Base-by-base conservation (phyloP, 2,113 vertebrate species). In the Zosterops lateralis region DNA sequence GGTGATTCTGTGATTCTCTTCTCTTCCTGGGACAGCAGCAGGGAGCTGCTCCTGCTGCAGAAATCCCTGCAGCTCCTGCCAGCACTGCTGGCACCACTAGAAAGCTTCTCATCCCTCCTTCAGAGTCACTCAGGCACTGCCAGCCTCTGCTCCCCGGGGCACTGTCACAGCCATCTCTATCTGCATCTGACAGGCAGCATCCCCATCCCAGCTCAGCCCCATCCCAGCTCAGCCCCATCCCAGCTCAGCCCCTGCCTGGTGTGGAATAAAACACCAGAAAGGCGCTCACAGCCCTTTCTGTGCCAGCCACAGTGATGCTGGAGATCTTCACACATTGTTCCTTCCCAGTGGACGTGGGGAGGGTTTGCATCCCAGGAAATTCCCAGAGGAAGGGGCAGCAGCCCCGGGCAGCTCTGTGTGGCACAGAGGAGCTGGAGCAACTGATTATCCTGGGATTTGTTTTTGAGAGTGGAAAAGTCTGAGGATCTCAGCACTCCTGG, bases 151-250 rank as follows among this genome's bases (percentile, higher is more conserved):
- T 79, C 84, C 84, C 22, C 17, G 40, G 84, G 91, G 77, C 70
- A 54, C 4, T 54, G 58, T 79, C 92, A 92, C 70, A 91, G 77
- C 56, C 89, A 57, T 62, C 91, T 36, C 0, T 22, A 14, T 26
- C 84, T 73, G 62, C 78, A n/a, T 6, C 53, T 85, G 89, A 75
- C 91, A 87, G 94, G 87, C 89, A 92, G 83, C 92, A 89, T 84
- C 72, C 90, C 58, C 32, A 3, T 56, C 36, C 40, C 90, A 84
- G 86, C 75, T 66, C 6, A 94, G 88, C 80, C 77, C 1, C 48
- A 36, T 36, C 36, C 36, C 36, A 36, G 36, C 36, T 36, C 91
- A 89, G 86, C 72, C 90, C 58, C 32, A 3, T 56, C 36, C 40
- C 90, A 84, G 86, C 75, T 66, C 6, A 94, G 88, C 80, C 77